A percentile compares a stretch with the other conserved stretches of the same genome.
These are phyloP conservation scores for Heteromyza rotundicornis DNA, from an alignment of 2,888 invertebrate species.

Conservation along the genomic window DNA sequence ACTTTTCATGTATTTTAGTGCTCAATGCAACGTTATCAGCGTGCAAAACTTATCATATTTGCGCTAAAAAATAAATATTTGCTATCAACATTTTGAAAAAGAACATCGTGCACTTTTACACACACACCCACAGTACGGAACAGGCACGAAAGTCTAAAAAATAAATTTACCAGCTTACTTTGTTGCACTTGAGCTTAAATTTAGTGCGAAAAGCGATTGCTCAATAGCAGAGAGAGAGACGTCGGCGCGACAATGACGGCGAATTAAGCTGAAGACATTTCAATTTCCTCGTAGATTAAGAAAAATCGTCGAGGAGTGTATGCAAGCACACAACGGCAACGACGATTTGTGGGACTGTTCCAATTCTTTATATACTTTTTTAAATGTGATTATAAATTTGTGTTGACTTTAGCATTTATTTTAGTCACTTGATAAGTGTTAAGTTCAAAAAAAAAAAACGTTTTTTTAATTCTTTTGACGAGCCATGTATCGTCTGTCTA, in stretches of 20 bases:
- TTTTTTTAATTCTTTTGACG: no score
- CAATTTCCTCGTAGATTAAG: neutral
- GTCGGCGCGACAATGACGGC: no score
- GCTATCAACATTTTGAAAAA: neutral
- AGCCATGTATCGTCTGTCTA: no score
- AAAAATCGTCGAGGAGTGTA: neutral
- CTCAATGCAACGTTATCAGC: neutral
- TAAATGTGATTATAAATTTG: no score
- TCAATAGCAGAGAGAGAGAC: no score
- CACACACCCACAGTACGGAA: no score
- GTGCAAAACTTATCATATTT: slow-evolving; percentile 1
- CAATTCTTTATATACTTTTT: no score
- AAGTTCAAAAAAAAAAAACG: no score
- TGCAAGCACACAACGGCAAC: no score
- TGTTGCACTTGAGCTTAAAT: neutral
- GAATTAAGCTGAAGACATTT: neutral
- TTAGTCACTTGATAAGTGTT: no score
- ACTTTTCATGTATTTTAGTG: neutral
- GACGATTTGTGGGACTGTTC: no score
- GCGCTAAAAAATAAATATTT: neutral
- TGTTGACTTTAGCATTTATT: no score
- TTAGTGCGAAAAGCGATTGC: neutral
- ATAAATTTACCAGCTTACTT: neutral
- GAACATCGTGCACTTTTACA: neutral
- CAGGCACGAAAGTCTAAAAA: neutral